phyloP scores from a whole-genome alignment of 53 echinoderm and acorn worm species.

The Astropecten irregularis region DNA sequence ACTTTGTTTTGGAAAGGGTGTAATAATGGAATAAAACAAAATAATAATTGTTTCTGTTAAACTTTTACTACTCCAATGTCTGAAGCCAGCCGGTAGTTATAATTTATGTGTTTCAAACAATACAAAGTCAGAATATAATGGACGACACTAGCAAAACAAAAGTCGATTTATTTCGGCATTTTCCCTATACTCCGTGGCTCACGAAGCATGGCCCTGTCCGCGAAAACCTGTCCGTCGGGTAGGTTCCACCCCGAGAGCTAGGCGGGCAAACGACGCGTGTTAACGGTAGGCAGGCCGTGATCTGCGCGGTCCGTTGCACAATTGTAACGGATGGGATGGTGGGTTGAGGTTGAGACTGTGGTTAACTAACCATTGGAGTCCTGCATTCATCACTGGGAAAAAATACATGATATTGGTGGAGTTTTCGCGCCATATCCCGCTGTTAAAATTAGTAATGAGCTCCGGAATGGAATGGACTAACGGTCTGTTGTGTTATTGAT shows the following conservation, averaged over 20 bases:
- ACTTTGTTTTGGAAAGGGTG: too few species aligned
- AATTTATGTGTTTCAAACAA: too few species aligned
- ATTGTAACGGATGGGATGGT: not conserved
- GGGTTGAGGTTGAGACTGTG: too few species aligned
- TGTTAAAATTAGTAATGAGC: slow-evolving; percentile 18
- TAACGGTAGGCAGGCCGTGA: too few species aligned
- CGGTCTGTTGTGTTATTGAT: not conserved
- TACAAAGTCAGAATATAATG: too few species aligned
- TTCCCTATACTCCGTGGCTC: not conserved
- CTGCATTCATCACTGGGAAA: not conserved
- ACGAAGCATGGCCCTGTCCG: not conserved
- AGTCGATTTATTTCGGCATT: not conserved
- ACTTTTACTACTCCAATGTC: too few species aligned
- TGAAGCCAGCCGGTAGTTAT: too few species aligned
- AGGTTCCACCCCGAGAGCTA: not conserved
- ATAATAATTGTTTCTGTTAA: too few species aligned
- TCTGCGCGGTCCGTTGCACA: not conserved
- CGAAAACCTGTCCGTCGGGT: not conserved
- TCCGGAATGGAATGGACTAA: not conserved
- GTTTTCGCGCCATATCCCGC: not conserved
- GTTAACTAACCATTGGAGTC: too few species aligned
- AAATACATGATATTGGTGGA: not conserved
- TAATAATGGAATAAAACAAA: too few species aligned
- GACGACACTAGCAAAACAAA: not conserved
- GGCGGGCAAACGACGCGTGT: not conserved